Evolutionary conservation across 1,140 invertebrate genomes (phyloP).

Genomic region (Acromyrmex echinatior): DNA sequence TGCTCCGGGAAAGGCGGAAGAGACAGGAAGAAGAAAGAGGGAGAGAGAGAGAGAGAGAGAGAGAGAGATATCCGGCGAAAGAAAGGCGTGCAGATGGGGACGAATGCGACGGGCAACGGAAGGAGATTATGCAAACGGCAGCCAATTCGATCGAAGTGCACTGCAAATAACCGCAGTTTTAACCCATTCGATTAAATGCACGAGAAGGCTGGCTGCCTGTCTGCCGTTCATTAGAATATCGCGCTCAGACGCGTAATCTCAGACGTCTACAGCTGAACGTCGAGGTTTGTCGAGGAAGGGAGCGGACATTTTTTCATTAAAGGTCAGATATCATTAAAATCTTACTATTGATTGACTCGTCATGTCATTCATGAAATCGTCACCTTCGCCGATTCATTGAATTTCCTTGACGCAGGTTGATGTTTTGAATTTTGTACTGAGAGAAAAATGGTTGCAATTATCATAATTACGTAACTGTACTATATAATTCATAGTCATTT

Average conservation of each 20-base stretch:
- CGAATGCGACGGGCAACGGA: conserved; percentile 30
- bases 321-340: conserved; percentile 38
- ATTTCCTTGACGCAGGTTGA: not conserved
- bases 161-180: conserved; percentile 86
- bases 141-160: conserved; percentile 86
- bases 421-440: too few species aligned
- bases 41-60: conserved; percentile 16
- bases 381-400: too few species aligned
- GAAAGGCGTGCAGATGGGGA: conserved; percentile 58
- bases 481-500: too few species aligned
- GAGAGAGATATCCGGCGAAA: conserved; percentile 52
- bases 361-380: conserved; percentile 20
- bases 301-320: not conserved
- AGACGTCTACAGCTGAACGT: not conserved
- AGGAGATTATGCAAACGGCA: conserved; percentile 85
- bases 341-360: conserved; percentile 26
- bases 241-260: conserved; percentile 20
- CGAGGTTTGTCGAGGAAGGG: not conserved
- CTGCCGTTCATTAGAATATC: conserved; percentile 83
- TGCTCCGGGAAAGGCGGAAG: not conserved
- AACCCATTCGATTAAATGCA: conserved; percentile 83
- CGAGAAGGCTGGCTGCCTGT: conserved; percentile 67
- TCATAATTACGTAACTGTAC: too few species aligned
- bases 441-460: too few species aligned
- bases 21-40: not conserved